A percentile compares a stretch with the other conserved stretches of the same genome.
Evolutionary conservation across 1,140 invertebrate species (phyloP).

Genomic region (Macrobrachium rosenbergii): DNA sequence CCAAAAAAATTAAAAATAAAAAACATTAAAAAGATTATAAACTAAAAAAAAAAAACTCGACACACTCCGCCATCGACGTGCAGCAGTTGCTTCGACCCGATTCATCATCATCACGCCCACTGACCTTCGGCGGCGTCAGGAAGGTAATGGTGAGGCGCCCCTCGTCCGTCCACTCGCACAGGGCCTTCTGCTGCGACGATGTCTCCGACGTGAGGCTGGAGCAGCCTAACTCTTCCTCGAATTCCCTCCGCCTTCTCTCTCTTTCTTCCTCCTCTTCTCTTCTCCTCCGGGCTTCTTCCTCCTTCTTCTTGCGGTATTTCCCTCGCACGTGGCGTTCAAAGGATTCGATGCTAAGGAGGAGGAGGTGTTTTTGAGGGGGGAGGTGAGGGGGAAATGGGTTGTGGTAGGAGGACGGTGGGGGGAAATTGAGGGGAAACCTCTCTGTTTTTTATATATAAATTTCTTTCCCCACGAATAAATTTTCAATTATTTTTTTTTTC

Average conservation of each 20-base stretch:
- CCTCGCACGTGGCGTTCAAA: neutral
- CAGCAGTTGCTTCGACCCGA: neutral
- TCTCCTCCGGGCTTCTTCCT: constrained; percentile 28
- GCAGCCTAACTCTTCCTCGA: neutral
- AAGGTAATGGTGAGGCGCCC: constrained; percentile 43
- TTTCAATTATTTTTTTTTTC: too few species aligned
- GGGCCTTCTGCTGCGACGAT: constrained; percentile 26
- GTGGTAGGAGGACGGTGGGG: neutral
- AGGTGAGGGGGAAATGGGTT: neutral
- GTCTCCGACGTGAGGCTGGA: neutral
- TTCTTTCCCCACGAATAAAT: too few species aligned
- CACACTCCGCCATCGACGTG: neutral
- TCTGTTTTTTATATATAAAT: too few species aligned
- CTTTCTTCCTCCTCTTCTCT: constrained; percentile 39
- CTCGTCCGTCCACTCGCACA: constrained; percentile 29
- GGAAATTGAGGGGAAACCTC: neutral
- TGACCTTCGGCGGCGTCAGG: constrained; percentile 24
- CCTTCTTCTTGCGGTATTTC: constrained; percentile 28
- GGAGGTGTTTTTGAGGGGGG: neutral
- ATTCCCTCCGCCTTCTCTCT: constrained; percentile 14
- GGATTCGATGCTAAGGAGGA: neutral
- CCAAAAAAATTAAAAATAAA: neutral
- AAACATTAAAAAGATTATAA: neutral
- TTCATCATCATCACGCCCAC: neutral
- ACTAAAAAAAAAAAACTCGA: neutral